Evolutionary conservation across 2,113 vertebrate species (phyloP).

Genomic region (Asarcornis scutulata): DNA sequence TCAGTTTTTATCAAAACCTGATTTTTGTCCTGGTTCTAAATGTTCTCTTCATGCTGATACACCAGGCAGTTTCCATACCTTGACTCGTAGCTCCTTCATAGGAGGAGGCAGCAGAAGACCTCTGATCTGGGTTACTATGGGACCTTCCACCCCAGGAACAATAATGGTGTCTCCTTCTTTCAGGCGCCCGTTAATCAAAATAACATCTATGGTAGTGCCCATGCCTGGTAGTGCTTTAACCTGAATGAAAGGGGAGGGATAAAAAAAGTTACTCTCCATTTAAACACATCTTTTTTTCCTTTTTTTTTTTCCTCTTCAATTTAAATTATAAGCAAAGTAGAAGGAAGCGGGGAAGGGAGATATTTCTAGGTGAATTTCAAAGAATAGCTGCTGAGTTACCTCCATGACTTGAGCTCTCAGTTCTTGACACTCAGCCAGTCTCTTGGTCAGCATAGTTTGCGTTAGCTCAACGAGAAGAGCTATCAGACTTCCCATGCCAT

Average conservation of each 20-base stretch:
- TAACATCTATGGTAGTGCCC: conserved; percentile 98
- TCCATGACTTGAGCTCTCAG: conserved; percentile 98
- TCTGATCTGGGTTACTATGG: conserved; percentile 96
- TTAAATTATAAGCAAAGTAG: not conserved
- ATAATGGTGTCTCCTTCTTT: conserved; percentile 95
- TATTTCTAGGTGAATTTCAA: not conserved
- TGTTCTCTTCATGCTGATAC: not conserved
- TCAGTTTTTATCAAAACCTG: not conserved
- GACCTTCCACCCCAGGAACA: conserved; percentile 95
- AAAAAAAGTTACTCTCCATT: not conserved
- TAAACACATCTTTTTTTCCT: not conserved
- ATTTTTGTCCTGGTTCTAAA: not conserved
- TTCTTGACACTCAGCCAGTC: conserved; percentile 93
- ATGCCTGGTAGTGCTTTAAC: conserved; percentile 97
- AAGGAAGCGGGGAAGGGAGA: not conserved
- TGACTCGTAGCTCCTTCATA: conserved; percentile 95
- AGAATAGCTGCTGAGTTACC: conserved; percentile 75
- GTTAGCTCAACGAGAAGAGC: conserved; percentile 93
- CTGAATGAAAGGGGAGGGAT: conserved; percentile 58
- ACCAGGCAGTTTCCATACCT: conserved; percentile 75
- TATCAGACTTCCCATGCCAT: conserved; percentile 98
- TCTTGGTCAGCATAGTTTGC: conserved; percentile 92
- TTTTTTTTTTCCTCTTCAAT: not conserved
- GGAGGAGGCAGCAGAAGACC: conserved; percentile 94
- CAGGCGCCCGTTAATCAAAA: conserved; percentile 92